Percentiles rank a stretch among this genome's conserved stretches.
Conservation (phyloP, 2,797 vertebrate species). For the Lacerta viridis region DNA sequence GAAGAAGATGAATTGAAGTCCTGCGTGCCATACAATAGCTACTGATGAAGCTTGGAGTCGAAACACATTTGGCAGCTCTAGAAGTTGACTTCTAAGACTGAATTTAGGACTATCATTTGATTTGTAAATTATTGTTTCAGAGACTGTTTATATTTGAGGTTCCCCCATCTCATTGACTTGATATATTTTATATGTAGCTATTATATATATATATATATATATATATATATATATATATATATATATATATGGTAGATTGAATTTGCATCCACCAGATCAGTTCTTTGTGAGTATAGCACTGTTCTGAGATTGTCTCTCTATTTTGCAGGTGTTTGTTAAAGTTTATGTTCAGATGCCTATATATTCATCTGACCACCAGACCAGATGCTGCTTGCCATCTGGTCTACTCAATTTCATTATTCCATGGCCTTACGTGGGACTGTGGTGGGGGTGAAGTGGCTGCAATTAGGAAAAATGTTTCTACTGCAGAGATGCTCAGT, state of each 20-base stretch:
- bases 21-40: neutral
- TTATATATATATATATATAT: neutral
- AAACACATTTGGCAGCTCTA: neutral
- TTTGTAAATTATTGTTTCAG: neutral
- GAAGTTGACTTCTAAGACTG: neutral
- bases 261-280: neutral
- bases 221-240: too few species aligned
- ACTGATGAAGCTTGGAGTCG: neutral
- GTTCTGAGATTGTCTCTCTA: neutral
- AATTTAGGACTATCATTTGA: neutral
- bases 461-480: neutral
- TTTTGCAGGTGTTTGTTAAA: neutral
- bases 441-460: neutral
- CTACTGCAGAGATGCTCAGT: neutral
- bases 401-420: neutral
- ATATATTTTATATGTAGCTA: neutral
- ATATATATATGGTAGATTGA: neutral
- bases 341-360: neutral
- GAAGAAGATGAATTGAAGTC: neutral
- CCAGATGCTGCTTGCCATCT: neutral
- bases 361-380: neutral
- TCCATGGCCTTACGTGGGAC: neutral
- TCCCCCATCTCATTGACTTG: neutral
- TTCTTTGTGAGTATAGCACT: neutral
- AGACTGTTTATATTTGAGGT: neutral